Conservation (phyloP, 2,888 invertebrate genomes). For the Spodoptera exigua region DNA sequence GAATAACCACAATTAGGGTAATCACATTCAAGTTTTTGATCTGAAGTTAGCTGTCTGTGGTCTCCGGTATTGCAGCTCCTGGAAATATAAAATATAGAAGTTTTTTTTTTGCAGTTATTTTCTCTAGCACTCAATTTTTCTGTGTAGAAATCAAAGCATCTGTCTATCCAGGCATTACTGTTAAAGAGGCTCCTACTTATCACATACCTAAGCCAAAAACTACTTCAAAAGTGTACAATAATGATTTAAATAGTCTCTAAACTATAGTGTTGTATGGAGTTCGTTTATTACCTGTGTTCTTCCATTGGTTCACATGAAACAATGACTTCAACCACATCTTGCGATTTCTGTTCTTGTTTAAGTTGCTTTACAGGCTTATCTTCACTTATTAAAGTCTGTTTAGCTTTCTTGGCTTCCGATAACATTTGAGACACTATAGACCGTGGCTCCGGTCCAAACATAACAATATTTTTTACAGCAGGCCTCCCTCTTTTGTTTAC, state of each 20-base stretch:
- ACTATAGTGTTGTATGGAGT: no score
- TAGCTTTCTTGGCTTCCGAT: conserved; percentile 55
- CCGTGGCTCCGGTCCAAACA: conserved; percentile 75
- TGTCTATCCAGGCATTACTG: no score
- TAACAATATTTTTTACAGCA: conserved; percentile 61
- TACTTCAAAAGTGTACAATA: conserved; percentile 1
- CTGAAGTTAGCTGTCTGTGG: conserved; percentile 78
- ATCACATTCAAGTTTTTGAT: conserved; percentile 84
- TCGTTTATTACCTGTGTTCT: no score
- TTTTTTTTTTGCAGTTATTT: neutral
- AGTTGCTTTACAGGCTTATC: conserved; percentile 9
- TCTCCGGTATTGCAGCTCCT: conserved; percentile 79
- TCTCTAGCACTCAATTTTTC: no score
- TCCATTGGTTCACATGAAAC: no score
- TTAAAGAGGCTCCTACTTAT: neutral
- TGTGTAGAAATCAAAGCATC: no score
- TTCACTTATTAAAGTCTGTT: conserved; percentile 37
- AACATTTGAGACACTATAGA: conserved; percentile 78
- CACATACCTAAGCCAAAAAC: neutral
- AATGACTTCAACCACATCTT: conserved; percentile 16
- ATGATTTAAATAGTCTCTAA: neutral
- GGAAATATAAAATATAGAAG: conserved; percentile 47
- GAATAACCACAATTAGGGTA: conserved; percentile 87
- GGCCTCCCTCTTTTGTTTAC: conserved; percentile 75
- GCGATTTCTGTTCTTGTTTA: conserved; percentile 13